These are phyloP conservation scores for Mongoloraphidia duomilia DNA, from an alignment of 2,888 invertebrate genomes.

Conservation along the genomic window DNA sequence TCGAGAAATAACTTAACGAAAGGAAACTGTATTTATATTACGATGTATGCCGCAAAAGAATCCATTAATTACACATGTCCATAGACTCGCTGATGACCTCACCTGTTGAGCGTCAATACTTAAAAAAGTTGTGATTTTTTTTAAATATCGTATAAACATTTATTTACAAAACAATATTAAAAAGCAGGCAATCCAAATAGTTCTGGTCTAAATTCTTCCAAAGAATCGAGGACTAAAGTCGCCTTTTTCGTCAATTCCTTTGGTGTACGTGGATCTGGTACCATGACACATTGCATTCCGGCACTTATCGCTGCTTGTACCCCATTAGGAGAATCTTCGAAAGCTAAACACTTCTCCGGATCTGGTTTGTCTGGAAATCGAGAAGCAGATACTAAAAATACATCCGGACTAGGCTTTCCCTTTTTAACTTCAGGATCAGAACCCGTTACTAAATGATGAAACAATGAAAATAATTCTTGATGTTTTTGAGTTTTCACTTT, in stretches of 20 bases:
- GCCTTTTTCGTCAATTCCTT: conserved; percentile 31
- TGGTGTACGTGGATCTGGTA: conserved; percentile 37
- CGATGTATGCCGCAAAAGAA: too few species aligned
- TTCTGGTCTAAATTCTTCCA: conserved; percentile 33
- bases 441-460: conserved; percentile 37
- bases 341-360: conserved; percentile 34
- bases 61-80: too few species aligned
- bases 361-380: conserved; percentile 31
- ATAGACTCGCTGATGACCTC: too few species aligned
- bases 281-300: conserved; percentile 40
- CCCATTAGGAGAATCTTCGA: conserved; percentile 49
- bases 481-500: conserved; percentile 31
- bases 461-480: conserved; percentile 27
- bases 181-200: conserved; percentile 50
- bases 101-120: too few species aligned
- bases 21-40: too few species aligned
- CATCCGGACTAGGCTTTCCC: conserved; percentile 50
- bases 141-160: too few species aligned
- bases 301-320: conserved; percentile 39
- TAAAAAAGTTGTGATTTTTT: too few species aligned
- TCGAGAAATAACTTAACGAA: too few species aligned
- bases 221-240: conserved; percentile 20
- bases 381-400: conserved; percentile 37
- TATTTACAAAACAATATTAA: conserved; percentile 17
- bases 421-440: conserved; percentile 42